These are phyloP conservation scores for Pomatostomus ruficeps DNA, from an alignment of 2,113 vertebrate genomes.

Conservation along the genomic window DNA sequence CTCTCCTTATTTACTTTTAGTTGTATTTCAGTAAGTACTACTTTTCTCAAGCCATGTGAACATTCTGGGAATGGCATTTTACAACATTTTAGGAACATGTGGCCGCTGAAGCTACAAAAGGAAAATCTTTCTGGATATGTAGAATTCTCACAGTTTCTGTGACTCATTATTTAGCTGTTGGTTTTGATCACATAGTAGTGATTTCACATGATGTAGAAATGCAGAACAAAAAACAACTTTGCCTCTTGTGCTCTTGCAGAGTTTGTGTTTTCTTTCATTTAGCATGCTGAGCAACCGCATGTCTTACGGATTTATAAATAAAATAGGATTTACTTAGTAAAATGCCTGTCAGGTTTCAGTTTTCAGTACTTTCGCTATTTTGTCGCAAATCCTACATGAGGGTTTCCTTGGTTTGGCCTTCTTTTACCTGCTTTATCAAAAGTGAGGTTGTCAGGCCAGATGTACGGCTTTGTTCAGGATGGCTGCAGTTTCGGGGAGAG, in stretches of 20 bases:
- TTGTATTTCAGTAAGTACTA: not conserved
- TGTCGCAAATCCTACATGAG: not conserved
- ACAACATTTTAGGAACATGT: not conserved
- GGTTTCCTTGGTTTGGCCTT: not conserved
- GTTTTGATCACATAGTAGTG: not conserved
- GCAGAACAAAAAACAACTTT: not conserved
- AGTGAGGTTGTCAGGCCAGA: not conserved
- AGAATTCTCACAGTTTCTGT: not conserved
- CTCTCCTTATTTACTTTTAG: not conserved
- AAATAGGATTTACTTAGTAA: not conserved
- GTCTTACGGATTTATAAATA: fast-evolving
- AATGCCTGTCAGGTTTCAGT: not conserved
- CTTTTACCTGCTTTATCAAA: not conserved
- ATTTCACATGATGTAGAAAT: not conserved
- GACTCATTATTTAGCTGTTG: not conserved
- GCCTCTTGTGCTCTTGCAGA: not conserved
- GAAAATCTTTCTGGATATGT: not conserved
- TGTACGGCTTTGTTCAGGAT: not conserved
- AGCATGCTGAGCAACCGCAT: not conserved
- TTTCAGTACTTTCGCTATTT: not conserved
- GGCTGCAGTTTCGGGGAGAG: not conserved
- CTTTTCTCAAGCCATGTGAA: not conserved
- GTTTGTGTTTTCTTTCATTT: not conserved
- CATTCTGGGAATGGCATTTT: not conserved
- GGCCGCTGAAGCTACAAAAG: not conserved